These are phyloP conservation scores for Entelurus aequoreus DNA, from an alignment of 2,113 vertebrate species.

Conservation along the genomic window DNA sequence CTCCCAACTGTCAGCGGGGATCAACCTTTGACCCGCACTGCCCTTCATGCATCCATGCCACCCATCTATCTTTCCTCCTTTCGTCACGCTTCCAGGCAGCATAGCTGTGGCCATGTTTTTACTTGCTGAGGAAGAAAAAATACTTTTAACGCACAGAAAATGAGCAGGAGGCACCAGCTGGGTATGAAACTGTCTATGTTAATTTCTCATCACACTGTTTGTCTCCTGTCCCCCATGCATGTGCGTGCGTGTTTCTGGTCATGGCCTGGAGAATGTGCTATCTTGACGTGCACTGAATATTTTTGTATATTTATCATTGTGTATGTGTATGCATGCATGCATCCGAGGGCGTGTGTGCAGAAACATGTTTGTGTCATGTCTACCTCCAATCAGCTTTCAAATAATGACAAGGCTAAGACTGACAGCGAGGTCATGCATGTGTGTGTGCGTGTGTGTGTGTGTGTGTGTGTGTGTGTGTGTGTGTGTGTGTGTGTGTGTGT, in stretches of 20 bases:
- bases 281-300: conserved; percentile 38
- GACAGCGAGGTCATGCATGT: conserved; percentile 27
- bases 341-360: conserved; percentile 6
- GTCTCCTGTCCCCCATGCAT: background rate
- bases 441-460: no score
- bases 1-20: conserved; percentile 40
- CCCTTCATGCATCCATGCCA: conserved; percentile 34
- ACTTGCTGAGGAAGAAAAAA: background rate
- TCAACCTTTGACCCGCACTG: conserved; percentile 45
- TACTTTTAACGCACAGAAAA: conserved; percentile 6
- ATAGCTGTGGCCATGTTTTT: background rate
- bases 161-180: conserved; percentile 45
- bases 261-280: conserved; percentile 54
- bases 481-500: no score
- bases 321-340: background rate
- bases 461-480: no score
- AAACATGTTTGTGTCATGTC: conserved; percentile 48
- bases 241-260: conserved; percentile 21
- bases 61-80: conserved; percentile 33
- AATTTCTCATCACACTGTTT: conserved; percentile 42
- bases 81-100: background rate
- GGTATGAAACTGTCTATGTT: conserved; percentile 45
- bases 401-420: conserved; percentile 45
- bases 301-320: conserved; percentile 32
- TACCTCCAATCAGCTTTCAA: conserved; percentile 50